Conservation (phyloP, 2,888 invertebrate genomes). For the Melanargia galathea region DNA sequence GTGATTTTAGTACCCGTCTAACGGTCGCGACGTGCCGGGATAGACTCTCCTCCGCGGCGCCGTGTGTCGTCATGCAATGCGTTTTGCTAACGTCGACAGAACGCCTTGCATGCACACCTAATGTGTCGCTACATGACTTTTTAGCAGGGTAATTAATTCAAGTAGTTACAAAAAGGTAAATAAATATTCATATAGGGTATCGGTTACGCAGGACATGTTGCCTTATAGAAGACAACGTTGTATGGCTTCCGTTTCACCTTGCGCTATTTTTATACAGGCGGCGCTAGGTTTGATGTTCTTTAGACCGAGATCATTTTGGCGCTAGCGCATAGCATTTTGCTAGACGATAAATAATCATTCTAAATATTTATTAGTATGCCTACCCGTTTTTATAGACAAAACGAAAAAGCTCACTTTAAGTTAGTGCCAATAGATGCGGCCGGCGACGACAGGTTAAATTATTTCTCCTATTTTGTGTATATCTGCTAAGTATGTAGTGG, state of each 20-base stretch:
- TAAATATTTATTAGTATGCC: too few relatives aligned
- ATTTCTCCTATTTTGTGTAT: too few relatives aligned
- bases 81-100: too few relatives aligned
- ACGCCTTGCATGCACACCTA: too few relatives aligned
- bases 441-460: too few relatives aligned
- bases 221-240: constrained; percentile 25
- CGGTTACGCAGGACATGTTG: constrained; percentile 17
- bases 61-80: too few relatives aligned
- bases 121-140: neutral
- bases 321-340: constrained; percentile 1
- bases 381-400: too few relatives aligned
- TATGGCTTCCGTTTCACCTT: constrained; percentile 38
- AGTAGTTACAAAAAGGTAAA: neutral
- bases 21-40: too few relatives aligned
- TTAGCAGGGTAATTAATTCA: neutral
- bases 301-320: constrained; percentile 11
- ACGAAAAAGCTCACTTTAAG: neutral
- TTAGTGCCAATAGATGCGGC: too few relatives aligned
- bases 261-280: constrained; percentile 34
- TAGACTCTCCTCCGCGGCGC: too few relatives aligned
- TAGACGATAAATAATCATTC: neutral
- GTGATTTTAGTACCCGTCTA: too few relatives aligned
- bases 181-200: constrained; percentile 1
- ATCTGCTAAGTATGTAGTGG: too few relatives aligned
- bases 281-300: constrained; percentile 26